Conservation (phyloP, 1,140 invertebrate genomes). For the Cotesia chilonis region DNA sequence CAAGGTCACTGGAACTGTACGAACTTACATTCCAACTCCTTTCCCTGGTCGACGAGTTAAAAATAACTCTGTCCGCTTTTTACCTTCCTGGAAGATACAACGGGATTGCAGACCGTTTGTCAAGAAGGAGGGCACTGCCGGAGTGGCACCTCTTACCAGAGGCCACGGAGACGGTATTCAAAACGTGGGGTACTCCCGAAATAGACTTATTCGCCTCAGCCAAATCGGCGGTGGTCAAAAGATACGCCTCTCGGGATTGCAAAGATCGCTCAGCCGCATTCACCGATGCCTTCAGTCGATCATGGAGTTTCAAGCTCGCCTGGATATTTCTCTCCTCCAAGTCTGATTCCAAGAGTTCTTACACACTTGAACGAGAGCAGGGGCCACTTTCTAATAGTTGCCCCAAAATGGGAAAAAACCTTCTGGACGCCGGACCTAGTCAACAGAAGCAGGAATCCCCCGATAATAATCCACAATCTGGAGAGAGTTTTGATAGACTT, state of each 20-base stretch:
- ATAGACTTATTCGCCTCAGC: constrained; percentile 54
- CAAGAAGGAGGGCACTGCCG: constrained; percentile 41
- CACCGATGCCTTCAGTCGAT: constrained; percentile 51
- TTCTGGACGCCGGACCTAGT: constrained; percentile 24
- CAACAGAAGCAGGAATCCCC: not conserved
- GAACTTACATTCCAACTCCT: constrained; percentile 48
- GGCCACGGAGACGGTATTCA: constrained; percentile 45
- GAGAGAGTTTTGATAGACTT: constrained; percentile 8
- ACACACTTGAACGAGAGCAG: constrained; percentile 48
- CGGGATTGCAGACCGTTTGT: constrained; percentile 48
- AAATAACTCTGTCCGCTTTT: constrained; percentile 44
- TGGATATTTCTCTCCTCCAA: constrained; percentile 59
- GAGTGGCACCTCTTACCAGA: constrained; percentile 54
- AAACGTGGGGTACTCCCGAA: constrained; percentile 47
- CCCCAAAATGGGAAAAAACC: constrained; percentile 23
- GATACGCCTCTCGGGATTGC: constrained; percentile 47
- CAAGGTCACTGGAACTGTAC: constrained; percentile 47
- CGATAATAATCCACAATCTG: not conserved
- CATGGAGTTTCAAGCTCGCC: constrained; percentile 49
- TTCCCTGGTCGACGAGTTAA: constrained; percentile 40
- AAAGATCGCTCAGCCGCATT: constrained; percentile 43
- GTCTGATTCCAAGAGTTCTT: constrained; percentile 50
- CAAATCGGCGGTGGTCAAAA: constrained; percentile 47
- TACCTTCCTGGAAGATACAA: constrained; percentile 50
- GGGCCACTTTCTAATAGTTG: constrained; percentile 16